Evolutionary conservation across 2,888 invertebrate species (phyloP).

Genomic region (Nomada fucata): DNA sequence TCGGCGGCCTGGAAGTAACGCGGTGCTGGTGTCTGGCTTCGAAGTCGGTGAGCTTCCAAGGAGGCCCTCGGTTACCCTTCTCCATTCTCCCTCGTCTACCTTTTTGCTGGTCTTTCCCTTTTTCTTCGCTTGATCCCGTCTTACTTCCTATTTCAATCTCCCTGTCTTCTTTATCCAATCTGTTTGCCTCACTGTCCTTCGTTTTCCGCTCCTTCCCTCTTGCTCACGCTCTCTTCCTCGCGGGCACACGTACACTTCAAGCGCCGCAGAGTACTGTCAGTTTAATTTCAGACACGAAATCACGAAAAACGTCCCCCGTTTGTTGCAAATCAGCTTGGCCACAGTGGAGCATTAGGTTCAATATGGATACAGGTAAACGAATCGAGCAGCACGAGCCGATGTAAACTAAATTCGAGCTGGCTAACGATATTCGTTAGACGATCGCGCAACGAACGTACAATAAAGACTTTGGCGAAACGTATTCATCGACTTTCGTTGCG

Average conservation of each 20-base stretch:
- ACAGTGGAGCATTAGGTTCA: background rate
- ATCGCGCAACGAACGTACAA: background rate
- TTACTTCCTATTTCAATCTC: constrained; percentile 53
- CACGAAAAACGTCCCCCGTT: no score
- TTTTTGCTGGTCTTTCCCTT: constrained; percentile 14
- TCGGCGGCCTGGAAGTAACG: constrained; percentile 80
- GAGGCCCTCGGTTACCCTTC: constrained; percentile 51
- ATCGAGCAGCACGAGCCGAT: no score
- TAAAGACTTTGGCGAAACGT: background rate
- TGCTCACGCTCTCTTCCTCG: constrained; percentile 28
- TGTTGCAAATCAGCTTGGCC: no score
- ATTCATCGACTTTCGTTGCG: background rate
- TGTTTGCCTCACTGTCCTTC: constrained; percentile 35
- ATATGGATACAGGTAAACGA: constrained; percentile 22
- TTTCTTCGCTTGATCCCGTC: constrained; percentile 26
- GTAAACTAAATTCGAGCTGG: no score
- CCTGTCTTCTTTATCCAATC: constrained; percentile 30
- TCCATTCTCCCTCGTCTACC: constrained; percentile 29
- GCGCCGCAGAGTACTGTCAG: constrained; percentile 62
- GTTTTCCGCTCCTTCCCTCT: background rate
- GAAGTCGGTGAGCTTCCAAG: constrained; percentile 66
- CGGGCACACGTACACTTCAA: constrained; percentile 66
- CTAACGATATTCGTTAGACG: background rate
- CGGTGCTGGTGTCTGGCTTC: constrained; percentile 71
- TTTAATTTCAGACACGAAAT: constrained; percentile 67